These are phyloP conservation scores for Amphipoea oculea DNA, from an alignment of 2,888 invertebrate genomes.

Conservation along the genomic window DNA sequence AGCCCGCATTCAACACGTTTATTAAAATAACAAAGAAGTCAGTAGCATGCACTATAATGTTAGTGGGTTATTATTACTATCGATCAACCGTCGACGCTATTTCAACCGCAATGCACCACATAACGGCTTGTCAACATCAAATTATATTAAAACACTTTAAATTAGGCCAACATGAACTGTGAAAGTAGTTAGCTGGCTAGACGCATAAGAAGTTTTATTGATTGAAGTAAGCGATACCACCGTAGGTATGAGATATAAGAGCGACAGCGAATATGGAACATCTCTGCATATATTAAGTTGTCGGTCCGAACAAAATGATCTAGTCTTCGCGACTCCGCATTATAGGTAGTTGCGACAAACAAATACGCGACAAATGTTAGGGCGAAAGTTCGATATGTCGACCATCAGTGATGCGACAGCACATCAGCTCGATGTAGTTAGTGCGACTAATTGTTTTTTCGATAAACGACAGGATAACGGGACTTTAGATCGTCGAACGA, in stretches of 20 bases:
- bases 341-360: neutral
- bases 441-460: neutral
- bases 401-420: neutral
- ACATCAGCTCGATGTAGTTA: neutral
- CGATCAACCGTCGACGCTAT: slow-evolving; percentile 37
- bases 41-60: slow-evolving; percentile 29
- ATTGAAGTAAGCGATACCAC: slow-evolving; percentile 10
- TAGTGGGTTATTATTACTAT: slow-evolving; percentile 47
- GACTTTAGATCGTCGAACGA: neutral
- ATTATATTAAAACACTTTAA: slow-evolving; percentile 42
- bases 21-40: slow-evolving; percentile 47
- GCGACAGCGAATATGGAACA: neutral
- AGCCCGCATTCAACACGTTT: slow-evolving; percentile 42
- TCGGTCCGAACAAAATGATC: neutral
- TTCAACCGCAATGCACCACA: slow-evolving; percentile 62
- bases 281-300: neutral
- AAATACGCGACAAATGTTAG: neutral
- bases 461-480: neutral
- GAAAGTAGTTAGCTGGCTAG: slow-evolving; percentile 16
- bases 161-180: slow-evolving; percentile 47
- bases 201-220: neutral
- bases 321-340: neutral
- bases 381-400: neutral
- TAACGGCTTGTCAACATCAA: slow-evolving; percentile 23
- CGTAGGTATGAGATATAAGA: neutral